Conservation (phyloP, 92 coral and sea anemone genomes). For the Phymanthus crucifer region DNA sequence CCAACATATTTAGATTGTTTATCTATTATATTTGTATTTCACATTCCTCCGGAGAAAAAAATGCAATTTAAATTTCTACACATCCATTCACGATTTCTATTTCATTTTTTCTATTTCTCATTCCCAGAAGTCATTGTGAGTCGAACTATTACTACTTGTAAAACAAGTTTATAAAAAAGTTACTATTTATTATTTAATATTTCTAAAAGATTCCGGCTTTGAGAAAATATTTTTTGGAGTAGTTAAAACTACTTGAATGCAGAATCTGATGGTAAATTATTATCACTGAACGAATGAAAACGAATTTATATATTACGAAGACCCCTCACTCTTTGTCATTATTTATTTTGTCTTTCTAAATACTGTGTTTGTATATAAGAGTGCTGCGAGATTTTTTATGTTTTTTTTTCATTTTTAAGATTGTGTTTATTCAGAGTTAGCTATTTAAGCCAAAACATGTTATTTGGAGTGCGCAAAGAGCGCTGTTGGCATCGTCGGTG, state of each 20-base stretch:
- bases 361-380: not conserved
- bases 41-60: not conserved
- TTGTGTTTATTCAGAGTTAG: no score
- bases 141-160: not conserved
- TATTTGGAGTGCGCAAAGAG: not conserved
- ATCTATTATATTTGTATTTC: not conserved
- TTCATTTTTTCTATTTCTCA: not conserved
- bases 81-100: not conserved
- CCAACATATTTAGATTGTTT: not conserved
- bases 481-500: not conserved
- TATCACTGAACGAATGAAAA: not conserved
- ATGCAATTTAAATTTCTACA: not conserved
- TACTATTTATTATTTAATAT: not conserved
- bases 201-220: not conserved
- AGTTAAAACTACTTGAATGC: not conserved
- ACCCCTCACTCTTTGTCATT: not conserved
- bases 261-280: no score
- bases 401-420: not conserved
- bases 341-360: not conserved
- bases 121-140: not conserved
- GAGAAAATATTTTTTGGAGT: not conserved
- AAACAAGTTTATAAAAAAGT: not conserved
- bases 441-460: not conserved
- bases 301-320: not conserved
- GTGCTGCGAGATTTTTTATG: not conserved